These are phyloP conservation scores for Esox lucius DNA, from an alignment of 2,797 vertebrate species.

Conservation along the genomic window DNA sequence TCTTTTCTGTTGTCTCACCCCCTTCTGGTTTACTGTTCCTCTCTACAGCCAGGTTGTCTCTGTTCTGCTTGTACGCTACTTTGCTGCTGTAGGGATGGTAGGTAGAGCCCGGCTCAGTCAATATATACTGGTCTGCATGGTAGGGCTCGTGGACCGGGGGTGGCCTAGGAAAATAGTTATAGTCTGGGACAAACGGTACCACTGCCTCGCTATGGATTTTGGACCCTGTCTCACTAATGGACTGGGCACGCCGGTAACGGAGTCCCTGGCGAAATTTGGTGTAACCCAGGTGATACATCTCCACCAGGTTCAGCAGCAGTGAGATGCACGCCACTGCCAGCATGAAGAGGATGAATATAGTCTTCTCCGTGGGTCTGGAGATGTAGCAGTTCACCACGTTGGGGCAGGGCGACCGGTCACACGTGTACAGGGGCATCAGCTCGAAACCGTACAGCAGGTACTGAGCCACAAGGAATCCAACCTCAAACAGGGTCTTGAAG, in stretches of 20 bases:
- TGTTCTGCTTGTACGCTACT: constrained; percentile 77
- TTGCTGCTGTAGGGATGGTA: constrained; percentile 74
- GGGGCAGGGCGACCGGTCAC: constrained; percentile 84
- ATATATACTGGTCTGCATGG: constrained; percentile 65
- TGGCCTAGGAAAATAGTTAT: constrained; percentile 69
- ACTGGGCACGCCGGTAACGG: constrained; percentile 56
- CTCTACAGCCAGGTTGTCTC: constrained; percentile 81
- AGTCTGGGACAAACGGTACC: constrained; percentile 69
- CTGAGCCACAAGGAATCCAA: constrained; percentile 87
- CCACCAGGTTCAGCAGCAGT: constrained; percentile 85
- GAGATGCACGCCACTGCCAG: constrained; percentile 83
- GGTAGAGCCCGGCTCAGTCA: constrained; percentile 62
- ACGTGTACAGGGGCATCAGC: constrained; percentile 86
- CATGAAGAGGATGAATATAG: constrained; percentile 90
- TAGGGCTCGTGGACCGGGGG: constrained; percentile 56
- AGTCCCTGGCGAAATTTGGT: constrained; percentile 79
- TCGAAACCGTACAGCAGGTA: constrained; percentile 85
- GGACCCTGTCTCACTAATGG: constrained; percentile 15
- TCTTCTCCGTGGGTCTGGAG: constrained; percentile 88
- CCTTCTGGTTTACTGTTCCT: constrained; percentile 69
- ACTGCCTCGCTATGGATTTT: constrained; percentile 55
- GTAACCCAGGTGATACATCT: constrained; percentile 86
- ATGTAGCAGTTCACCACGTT: constrained; percentile 90
- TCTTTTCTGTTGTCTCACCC: constrained; percentile 56
- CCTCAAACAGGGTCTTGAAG: constrained; percentile 88